Base-by-base conservation (phyloP, 2,113 vertebrate genomes). In the Lasiurus cinereus region DNA sequence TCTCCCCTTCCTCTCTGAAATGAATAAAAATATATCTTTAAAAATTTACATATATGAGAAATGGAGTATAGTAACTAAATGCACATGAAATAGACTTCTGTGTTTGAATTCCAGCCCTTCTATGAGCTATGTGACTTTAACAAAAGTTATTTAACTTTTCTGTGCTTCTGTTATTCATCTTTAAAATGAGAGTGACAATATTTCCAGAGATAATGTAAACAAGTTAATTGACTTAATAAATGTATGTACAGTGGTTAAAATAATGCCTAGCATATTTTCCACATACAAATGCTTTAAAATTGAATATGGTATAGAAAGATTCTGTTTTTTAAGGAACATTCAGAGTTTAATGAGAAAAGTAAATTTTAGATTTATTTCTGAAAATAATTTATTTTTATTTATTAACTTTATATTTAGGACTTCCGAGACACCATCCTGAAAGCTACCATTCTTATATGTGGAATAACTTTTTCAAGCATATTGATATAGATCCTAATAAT, bases 361-460 rank as follows among this genome's bases (percentile, higher is more conserved):
- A 59, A 82, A 82, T 74, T 93, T 92, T n/a, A 77, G n/a, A 43
- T 59, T 87, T 97, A 52, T 69, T 92, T 89, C 11, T 89, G 4
- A 13, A 91, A 93, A 43, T 67, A 48, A 19, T 86, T 96, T 4
- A 62, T 36, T 90, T 95, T 85, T 94, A 64, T 56, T 94, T 79
- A 72, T 94, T 97, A 82, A 90, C 12, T 94, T 54, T 96, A 67
- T 97, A 97, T 97, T 88, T 96, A 99, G 98, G 98, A 39, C 98
- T 99, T 95, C 98, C 98, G 39, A 98, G 98, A 97, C 98, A 98
- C 95, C 98, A 99, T 96, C 98, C 98, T 69, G 98, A 99, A 95
- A 99, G 98, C 95, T 99, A 99, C 91, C 98, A 99, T 92, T 99
- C 98, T 64, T 99, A 99, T 70, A 99, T 99, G 98, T 99, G 98